Conservation (phyloP, 2,797 vertebrate species). For the Remorina albescens region DNA sequence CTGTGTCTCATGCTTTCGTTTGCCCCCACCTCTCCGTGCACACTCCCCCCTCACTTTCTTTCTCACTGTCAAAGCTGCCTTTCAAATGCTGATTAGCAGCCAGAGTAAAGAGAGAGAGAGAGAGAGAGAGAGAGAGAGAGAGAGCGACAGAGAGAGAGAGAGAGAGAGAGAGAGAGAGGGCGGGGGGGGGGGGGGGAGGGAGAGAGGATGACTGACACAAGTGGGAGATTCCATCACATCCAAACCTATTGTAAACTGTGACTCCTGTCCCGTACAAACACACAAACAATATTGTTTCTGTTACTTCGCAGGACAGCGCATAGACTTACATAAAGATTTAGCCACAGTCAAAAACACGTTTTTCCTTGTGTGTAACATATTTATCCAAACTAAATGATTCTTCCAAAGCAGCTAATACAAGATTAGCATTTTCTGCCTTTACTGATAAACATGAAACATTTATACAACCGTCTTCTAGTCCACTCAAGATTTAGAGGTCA, state of each 20-base stretch:
- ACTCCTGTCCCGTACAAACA: slow-evolving; percentile 66
- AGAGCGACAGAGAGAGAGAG: slow-evolving; percentile 40
- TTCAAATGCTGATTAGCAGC: slow-evolving; percentile 91
- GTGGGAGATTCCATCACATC: slow-evolving; percentile 86
- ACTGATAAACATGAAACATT: too few species aligned
- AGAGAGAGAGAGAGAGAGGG: slow-evolving; percentile 61
- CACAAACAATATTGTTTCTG: slow-evolving; percentile 50
- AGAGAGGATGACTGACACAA: slow-evolving; percentile 79
- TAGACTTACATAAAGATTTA: slow-evolving; percentile 7
- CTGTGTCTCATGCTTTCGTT: slow-evolving; percentile 84
- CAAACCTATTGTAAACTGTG: slow-evolving; percentile 73
- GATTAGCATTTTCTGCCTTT: background rate
- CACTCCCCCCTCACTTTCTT: slow-evolving; percentile 78
- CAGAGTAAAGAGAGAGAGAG: slow-evolving; percentile 71
- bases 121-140: slow-evolving; percentile 68
- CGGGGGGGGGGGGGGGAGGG: slow-evolving; percentile 42
- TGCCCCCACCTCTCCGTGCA: slow-evolving; percentile 71
- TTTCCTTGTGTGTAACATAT: background rate
- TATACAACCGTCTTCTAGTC: background rate
- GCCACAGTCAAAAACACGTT: background rate
- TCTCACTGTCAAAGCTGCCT: slow-evolving; percentile 88
- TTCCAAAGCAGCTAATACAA: background rate
- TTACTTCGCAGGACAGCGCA: slow-evolving; percentile 17
- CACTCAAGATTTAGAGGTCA: slow-evolving; percentile 1
- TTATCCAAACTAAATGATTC: background rate